A percentile compares a stretch with the other conserved stretches of the same genome.
Conservation (phyloP, 2,113 vertebrate species). For the Seriola quinqueradiata region DNA sequence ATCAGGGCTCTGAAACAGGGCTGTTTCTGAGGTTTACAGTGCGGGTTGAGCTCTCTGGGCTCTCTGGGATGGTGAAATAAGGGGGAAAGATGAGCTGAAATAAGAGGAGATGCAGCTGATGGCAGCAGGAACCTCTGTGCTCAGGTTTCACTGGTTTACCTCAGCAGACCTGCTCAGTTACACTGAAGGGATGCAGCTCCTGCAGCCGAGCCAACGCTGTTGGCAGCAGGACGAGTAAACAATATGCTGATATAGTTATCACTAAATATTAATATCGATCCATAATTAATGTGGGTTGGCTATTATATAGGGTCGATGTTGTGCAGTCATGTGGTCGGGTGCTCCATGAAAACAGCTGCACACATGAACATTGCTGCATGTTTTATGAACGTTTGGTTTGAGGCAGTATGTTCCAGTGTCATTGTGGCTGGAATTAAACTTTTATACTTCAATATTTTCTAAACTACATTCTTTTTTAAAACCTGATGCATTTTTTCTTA, state of each 20-base stretch:
- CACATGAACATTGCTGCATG: no score
- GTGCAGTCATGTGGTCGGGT: neutral
- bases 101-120: constrained; percentile 39
- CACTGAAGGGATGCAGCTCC: neutral
- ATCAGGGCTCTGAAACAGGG: neutral
- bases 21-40: neutral
- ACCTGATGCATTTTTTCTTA: no score
- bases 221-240: constrained; percentile 13
- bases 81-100: constrained; percentile 26
- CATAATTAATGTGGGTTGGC: constrained; percentile 2
- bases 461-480: no score
- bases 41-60: constrained; percentile 2
- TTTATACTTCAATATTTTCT: no score
- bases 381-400: no score
- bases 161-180: neutral
- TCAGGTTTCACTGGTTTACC: constrained; percentile 53
- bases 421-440: no score
- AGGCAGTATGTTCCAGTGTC: no score
- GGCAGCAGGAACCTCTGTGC: constrained; percentile 27
- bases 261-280: constrained; percentile 29
- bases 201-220: neutral
- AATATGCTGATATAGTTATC: constrained; percentile 17
- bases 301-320: neutral
- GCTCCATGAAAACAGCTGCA: neutral
- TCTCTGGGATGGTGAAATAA: neutral